Percentiles rank a stretch among this genome's conserved stretches.
Conservation (phyloP, 2,888 invertebrate species). For the Alcis repandata region DNA sequence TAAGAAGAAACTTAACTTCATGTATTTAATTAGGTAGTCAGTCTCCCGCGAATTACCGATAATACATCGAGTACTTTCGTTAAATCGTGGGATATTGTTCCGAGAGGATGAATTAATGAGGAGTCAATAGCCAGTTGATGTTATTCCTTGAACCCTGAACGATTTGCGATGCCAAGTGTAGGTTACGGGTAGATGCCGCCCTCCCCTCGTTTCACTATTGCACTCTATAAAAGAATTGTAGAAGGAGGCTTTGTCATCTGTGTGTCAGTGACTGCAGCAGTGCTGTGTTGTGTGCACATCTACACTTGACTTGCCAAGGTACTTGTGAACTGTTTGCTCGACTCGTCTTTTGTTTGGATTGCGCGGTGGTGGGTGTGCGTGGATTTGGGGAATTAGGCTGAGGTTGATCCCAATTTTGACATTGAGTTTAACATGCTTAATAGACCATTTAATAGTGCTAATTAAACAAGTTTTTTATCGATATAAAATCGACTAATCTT, state of each 20-base stretch:
- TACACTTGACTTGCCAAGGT: conserved; percentile 66
- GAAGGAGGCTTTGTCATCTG: conserved; percentile 73
- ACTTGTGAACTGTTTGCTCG: conserved; percentile 50
- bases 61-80: background rate
- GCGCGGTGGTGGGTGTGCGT: conserved; percentile 27
- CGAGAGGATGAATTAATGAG: conserved; percentile 11
- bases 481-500: background rate
- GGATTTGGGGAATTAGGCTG: conserved; percentile 23
- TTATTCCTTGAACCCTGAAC: conserved; percentile 32
- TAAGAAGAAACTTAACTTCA: background rate
- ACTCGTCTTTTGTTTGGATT: conserved; percentile 35
- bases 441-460: background rate
- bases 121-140: conserved; percentile 35
- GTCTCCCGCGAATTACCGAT: background rate
- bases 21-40: background rate
- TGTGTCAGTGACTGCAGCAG: conserved; percentile 79
- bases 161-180: conserved; percentile 13
- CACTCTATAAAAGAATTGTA: conserved; percentile 82
- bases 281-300: conserved; percentile 80
- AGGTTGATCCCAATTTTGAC: conserved; percentile 16
- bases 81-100: conserved; percentile 12
- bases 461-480: background rate
- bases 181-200: conserved; percentile 58
- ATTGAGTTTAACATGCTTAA: conserved; percentile 8
- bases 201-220: conserved; percentile 68